Percentiles rank a stretch among this genome's conserved stretches.
phyloP scores from a whole-genome alignment of 2,113 vertebrate species.

The Anolis carolinensis region DNA sequence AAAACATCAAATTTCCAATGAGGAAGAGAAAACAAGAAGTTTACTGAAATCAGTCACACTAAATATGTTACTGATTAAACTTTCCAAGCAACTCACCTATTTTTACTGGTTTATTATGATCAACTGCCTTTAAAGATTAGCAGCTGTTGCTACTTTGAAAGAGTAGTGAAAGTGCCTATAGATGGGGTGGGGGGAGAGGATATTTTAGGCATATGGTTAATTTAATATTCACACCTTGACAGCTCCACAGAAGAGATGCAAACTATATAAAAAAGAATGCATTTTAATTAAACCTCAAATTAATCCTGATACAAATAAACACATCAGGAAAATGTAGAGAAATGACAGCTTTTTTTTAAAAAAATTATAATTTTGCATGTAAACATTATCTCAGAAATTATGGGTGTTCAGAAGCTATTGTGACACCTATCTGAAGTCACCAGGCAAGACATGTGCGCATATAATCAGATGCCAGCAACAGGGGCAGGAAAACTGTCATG shows the following conservation, averaged over 20 bases:
- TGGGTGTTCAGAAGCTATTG: constrained; percentile 46
- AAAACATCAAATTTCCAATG: neutral
- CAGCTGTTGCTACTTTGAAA: constrained; percentile 20
- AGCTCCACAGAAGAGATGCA: constrained; percentile 26
- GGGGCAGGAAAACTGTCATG: accelerated
- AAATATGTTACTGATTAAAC: constrained; percentile 19
- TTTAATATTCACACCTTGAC: constrained; percentile 32
- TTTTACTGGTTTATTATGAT: constrained; percentile 28
- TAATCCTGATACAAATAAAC: constrained; percentile 41
- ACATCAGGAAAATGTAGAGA: constrained; percentile 15
- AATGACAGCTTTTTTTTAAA: constrained; percentile 26
- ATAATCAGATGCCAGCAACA: neutral
- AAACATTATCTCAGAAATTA: constrained; percentile 50
- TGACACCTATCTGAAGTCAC: constrained; percentile 46
- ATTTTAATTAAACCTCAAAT: constrained; percentile 31
- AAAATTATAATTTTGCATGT: constrained; percentile 33
- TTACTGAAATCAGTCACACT: constrained; percentile 18
- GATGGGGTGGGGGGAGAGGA: neutral
- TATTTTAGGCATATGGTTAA: constrained; percentile 20
- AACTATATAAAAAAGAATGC: constrained; percentile 23
- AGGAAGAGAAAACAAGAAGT: constrained; percentile 29
- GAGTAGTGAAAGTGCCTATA: neutral
- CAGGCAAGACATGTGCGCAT: constrained; percentile 16
- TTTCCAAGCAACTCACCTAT: neutral
- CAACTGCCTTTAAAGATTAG: constrained; percentile 31